Conservation (phyloP, 1,140 invertebrate species). For the Triops longicaudatus region DNA sequence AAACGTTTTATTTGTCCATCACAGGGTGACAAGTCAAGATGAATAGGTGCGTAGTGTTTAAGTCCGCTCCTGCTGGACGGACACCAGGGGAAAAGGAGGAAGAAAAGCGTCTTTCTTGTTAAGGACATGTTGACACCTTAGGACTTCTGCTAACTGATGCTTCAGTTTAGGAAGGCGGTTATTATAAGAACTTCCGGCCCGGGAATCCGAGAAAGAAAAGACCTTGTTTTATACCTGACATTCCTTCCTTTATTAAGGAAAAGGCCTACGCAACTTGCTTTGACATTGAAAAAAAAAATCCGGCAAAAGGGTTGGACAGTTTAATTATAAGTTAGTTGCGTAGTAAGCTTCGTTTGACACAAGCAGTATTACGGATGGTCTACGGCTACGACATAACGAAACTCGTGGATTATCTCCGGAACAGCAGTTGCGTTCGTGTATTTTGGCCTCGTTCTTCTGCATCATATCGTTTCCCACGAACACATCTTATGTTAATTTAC, state of each 20-base stretch:
- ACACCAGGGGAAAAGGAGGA: background rate
- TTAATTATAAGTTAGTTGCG: no score
- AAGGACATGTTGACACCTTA: constrained; percentile 2
- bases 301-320: no score
- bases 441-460: no score
- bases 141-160: background rate
- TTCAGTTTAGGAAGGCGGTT: background rate
- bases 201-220: background rate
- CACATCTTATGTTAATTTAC: no score
- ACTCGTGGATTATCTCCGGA: no score
- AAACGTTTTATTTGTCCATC: constrained; percentile 4
- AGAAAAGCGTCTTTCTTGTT: background rate
- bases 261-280: background rate
- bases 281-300: no score
- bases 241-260: background rate
- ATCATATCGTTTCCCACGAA: no score
- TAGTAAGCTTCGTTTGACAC: no score
- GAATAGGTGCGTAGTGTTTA: constrained; percentile 1
- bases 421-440: no score
- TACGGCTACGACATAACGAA: no score
- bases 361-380: no score
- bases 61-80: background rate
- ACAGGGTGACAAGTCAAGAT: constrained; percentile 3
- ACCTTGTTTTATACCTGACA: background rate
- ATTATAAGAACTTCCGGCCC: constrained; percentile 6